Evolutionary conservation across 2,888 invertebrate genomes (phyloP), one percentile per base, ranked within the genome.

Genomic region (Rhaphigaster nebulosa): DNA sequence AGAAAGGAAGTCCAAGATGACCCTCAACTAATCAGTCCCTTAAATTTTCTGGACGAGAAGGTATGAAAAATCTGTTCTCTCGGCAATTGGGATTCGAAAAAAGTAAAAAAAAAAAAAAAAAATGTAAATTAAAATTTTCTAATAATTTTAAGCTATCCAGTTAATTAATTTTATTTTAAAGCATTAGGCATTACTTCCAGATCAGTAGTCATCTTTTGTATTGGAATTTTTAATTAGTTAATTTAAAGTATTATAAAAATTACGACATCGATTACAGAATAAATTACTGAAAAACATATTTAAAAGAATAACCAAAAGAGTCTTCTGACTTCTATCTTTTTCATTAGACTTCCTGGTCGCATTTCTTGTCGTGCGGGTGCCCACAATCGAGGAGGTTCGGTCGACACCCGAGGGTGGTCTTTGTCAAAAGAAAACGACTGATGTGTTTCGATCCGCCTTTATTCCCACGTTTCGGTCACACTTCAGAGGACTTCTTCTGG

Each of bases 381-480:
- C 15, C 45, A 4, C n/a, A 15, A n/a, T 45, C 84, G 84, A 18
- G 45, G 45, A 84, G 84, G 15, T n/a, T 13, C 84, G n/a, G 84
- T 15, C 13, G 45, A 8, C 84, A 84, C n/a, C 84, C 45, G 45
- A 84, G 84, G 84, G 84, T 84, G 84, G 84, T 84, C 84, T 84
- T 50, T 15, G 84, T 84, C 18, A 50, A n/a, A 84, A 84, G 45
- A 84, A 84, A 80, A 45, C n/a, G 84, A 50, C 41, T 50, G 84
- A 41, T 50, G 84, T 84, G 84, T 84, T 84, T 84, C 84, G 84
- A 84, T 84, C 45, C 84, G 84, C 84, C 18, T 84, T 84, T 84
- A 84, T 84, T 84, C 84, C 84, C 84, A 84, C 84, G 84, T 84
- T 84, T 84, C 45, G 84, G 84, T 84, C 84, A 84, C 84, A 84